Evolutionary conservation across 2,113 vertebrate genomes (phyloP).

Genomic region (Rissa tridactyla): DNA sequence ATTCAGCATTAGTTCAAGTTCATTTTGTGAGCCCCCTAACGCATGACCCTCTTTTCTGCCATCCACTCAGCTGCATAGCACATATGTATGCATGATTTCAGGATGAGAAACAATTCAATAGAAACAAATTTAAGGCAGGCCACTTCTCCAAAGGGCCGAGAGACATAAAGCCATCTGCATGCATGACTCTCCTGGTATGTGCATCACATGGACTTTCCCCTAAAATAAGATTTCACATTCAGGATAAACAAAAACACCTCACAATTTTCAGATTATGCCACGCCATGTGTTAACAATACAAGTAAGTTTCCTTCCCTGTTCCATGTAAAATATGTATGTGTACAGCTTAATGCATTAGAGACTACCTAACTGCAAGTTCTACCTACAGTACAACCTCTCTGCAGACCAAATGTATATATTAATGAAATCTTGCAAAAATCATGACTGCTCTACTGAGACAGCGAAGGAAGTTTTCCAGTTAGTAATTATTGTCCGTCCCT

Average conservation of each 20-base stretch:
- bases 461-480: background rate
- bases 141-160: background rate
- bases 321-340: background rate
- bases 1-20: background rate
- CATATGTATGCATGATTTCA: background rate
- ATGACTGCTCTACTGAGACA: background rate
- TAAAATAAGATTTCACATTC: background rate
- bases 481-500: background rate
- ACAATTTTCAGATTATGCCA: background rate
- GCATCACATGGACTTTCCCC: background rate
- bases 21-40: background rate
- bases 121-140: background rate
- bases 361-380: background rate
- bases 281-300: background rate
- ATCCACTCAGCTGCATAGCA: background rate
- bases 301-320: background rate
- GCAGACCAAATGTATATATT: background rate
- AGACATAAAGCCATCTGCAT: background rate
- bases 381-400: background rate
- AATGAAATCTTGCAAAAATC: background rate
- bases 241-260: background rate
- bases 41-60: accelerated
- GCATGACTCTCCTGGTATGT: background rate
- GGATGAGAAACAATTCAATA: background rate
- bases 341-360: background rate